These are phyloP conservation scores for Girardia tigrina DNA, from an alignment of 2,888 invertebrate genomes.

Conservation along the genomic window DNA sequence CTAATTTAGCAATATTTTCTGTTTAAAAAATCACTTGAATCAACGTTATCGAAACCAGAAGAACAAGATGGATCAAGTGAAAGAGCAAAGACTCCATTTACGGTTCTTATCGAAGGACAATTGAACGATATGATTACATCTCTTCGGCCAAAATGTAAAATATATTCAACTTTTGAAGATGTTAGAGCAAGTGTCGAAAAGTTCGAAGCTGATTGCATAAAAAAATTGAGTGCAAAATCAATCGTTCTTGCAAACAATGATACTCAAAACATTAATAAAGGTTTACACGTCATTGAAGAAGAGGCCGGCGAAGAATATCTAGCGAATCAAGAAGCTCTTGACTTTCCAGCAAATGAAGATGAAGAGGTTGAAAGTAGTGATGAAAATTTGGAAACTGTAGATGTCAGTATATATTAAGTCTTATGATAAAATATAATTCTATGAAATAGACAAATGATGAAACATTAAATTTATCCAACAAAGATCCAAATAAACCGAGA, in stretches of 20 bases:
- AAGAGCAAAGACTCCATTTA: not conserved
- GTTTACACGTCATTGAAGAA: not conserved
- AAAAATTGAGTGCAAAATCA: slow-evolving; percentile 11
- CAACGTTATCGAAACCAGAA: not conserved
- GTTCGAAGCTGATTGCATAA: not conserved
- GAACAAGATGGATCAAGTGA: not conserved
- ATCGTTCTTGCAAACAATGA: not conserved
- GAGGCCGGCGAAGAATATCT: not conserved
- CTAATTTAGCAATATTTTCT: slow-evolving; percentile 16
- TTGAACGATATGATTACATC: slow-evolving; percentile 23
- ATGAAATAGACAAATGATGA: not conserved
- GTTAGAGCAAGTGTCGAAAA: not conserved
- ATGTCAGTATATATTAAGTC: not conserved
- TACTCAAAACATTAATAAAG: not conserved
- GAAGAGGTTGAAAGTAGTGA: not conserved
- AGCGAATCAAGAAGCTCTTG: not conserved
- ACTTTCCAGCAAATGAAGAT: not conserved
- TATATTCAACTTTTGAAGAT: not conserved
- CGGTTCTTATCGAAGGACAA: not conserved
- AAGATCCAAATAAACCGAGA: slow-evolving; percentile 23
- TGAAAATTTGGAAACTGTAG: not conserved
- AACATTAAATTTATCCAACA: not conserved
- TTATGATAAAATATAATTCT: not conserved
- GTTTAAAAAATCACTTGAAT: not conserved
- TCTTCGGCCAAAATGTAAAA: not conserved